Base-by-base conservation (phyloP, 2,888 invertebrate species). In the Agelastica alni region DNA sequence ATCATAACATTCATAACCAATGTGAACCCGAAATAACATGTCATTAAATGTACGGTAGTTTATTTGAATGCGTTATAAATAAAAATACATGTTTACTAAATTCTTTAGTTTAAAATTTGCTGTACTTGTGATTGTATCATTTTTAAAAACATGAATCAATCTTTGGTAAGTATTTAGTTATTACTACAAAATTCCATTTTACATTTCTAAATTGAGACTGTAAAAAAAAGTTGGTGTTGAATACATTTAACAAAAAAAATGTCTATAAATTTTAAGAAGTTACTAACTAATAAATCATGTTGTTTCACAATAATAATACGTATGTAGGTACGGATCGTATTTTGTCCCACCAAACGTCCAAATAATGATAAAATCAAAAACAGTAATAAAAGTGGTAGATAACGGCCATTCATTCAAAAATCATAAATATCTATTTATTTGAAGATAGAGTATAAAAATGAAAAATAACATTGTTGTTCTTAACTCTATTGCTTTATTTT, bases 101-200 rank as follows among this genome's bases (percentile, higher is more conserved):
- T 4, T 17, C 7, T 22, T 46, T 46, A 42, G 39, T 22, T 18
- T 36, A 14, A 16, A 42, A 13, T 48, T 46, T 10, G 41, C 22
- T 16, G 22, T 39, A 14, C 18, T 3, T 37, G 41, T 34, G 12
- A 36, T n/a, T 20, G 30, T 12, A 22, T 18, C 9, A 9, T 12
- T 36, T 20, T 13, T 7, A 28, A 13, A 34, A 51, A 17, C 7
- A 57, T 53, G 53, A 57, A 51, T 51, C 34, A 41, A n/a, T 4
- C 39, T 26, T 18, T 51, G 53, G 58, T 58, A 32, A 53, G 53
- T 51, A 22, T n/a, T n/a, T n/a, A n/a, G n/a, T n/a, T n/a, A n/a
- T n/a, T n/a, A n/a, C n/a, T n/a, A n/a, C n/a, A n/a, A n/a, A n/a
- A n/a, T n/a, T n/a, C n/a, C n/a, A n/a, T n/a, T n/a, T n/a, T n/a